phyloP scores from a whole-genome alignment of 1,140 invertebrate genomes.

The Drosophila pectinifera region DNA sequence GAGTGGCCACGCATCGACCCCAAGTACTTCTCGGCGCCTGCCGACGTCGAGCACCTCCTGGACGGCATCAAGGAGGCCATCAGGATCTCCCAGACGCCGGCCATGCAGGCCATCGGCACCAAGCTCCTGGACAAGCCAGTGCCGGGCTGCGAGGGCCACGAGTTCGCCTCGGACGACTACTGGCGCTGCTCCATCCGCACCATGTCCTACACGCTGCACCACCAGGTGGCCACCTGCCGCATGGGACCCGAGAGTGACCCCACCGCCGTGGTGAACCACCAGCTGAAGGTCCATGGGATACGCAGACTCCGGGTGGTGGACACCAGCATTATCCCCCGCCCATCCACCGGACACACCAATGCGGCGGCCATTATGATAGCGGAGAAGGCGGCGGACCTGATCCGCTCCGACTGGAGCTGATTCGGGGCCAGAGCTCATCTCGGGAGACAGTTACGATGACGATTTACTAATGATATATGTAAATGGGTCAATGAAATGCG shows the following conservation, averaged over 20 bases:
- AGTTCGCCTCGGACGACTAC: constrained; percentile 89
- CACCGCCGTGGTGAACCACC: constrained; percentile 90
- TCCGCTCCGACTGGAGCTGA: constrained; percentile 87
- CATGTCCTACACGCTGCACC: constrained; percentile 88
- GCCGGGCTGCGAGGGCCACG: constrained; percentile 87
- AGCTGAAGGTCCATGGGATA: constrained; percentile 90
- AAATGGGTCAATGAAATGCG: constrained; percentile 70
- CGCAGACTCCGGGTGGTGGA: constrained; percentile 90
- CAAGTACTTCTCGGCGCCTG: constrained; percentile 88
- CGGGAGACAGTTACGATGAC: background rate
- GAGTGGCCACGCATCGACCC: constrained; percentile 91
- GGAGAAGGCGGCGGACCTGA: constrained; percentile 94
- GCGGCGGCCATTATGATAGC: constrained; percentile 93
- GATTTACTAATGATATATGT: constrained; percentile 15
- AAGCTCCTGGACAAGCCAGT: constrained; percentile 86
- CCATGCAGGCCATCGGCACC: constrained; percentile 86
- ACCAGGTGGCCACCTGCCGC: constrained; percentile 90
- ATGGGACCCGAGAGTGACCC: constrained; percentile 91
- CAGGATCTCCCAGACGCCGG: constrained; percentile 87
- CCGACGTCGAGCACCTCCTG: constrained; percentile 88
- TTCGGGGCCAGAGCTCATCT: background rate
- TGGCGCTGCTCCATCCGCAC: constrained; percentile 90
- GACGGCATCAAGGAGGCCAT: constrained; percentile 89
- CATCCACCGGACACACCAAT: constrained; percentile 90
- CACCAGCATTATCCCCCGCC: constrained; percentile 90